Percentiles rank a stretch among this genome's conserved stretches.
Evolutionary conservation across 2,888 invertebrate genomes (phyloP).

Genomic region (Drosophila longiperda): DNA sequence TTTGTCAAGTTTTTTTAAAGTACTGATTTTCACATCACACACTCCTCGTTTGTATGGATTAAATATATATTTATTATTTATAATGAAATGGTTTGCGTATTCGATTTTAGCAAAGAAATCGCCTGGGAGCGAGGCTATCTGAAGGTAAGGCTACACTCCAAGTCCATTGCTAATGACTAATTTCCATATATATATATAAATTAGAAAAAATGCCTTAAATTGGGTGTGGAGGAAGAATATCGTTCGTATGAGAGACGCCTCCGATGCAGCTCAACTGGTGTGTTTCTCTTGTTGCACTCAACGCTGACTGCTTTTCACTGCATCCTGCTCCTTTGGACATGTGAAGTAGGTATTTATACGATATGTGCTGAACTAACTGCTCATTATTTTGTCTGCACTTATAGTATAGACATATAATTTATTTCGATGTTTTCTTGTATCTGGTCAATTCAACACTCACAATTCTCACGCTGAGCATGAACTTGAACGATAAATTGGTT

Average conservation of each 20-base stretch:
- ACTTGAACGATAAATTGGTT: slow-evolving; percentile 22
- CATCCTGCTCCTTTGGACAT: slow-evolving; percentile 27
- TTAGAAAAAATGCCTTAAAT: slow-evolving; percentile 45
- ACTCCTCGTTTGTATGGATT: slow-evolving; percentile 7
- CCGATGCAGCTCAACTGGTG: slow-evolving; percentile 15
- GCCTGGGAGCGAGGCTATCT: slow-evolving; percentile 38
- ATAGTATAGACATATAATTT: slow-evolving; percentile 23
- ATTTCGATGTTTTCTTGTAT: slow-evolving; percentile 33
- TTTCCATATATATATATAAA: background rate
- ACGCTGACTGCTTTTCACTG: slow-evolving; percentile 19
- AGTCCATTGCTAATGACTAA: background rate
- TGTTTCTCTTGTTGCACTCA: slow-evolving; percentile 46
- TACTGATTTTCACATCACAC: background rate
- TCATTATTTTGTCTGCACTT: background rate
- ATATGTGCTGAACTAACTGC: background rate
- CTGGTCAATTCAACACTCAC: background rate
- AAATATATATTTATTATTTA: background rate
- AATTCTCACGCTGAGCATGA: slow-evolving; percentile 29
- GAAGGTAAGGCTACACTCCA: slow-evolving; percentile 23
- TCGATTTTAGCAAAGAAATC: slow-evolving; percentile 31
- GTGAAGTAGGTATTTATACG: slow-evolving; percentile 30
- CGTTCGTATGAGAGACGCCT: slow-evolving; percentile 46
- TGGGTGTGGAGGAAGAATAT: slow-evolving; percentile 47
- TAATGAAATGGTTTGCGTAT: background rate
- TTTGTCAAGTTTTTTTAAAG: background rate